Evolutionary conservation across 1,140 invertebrate genomes (phyloP).

Genomic region (Megathymus violae): DNA sequence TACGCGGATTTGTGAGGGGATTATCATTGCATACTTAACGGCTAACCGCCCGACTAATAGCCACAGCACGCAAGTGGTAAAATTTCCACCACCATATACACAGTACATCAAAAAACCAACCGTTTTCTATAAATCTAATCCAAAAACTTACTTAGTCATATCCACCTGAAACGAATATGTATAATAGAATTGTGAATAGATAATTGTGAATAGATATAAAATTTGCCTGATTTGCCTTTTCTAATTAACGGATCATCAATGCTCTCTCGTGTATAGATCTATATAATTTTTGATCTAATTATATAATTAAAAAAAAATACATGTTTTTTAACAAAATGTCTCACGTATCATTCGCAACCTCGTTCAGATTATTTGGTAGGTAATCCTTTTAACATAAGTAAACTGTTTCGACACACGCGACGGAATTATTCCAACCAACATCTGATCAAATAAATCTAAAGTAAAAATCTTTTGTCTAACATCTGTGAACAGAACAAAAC

Average conservation of each 20-base stretch:
- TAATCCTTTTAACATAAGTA: slow-evolving; percentile 44
- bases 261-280: too few species aligned
- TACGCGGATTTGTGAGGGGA: slow-evolving; percentile 72
- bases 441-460: slow-evolving; percentile 79
- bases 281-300: too few species aligned
- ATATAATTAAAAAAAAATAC: too few species aligned
- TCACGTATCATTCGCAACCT: slow-evolving; percentile 3
- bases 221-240: too few species aligned
- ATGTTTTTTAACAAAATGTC: neutral
- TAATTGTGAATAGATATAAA: too few species aligned
- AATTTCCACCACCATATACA: slow-evolving; percentile 30
- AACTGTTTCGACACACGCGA: slow-evolving; percentile 50
- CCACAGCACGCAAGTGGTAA: slow-evolving; percentile 32
- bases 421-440: slow-evolving; percentile 57
- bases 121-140: too few species aligned
- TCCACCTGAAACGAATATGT: too few species aligned
- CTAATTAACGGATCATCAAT: too few species aligned
- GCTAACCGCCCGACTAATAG: slow-evolving; percentile 62
- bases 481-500: slow-evolving; percentile 43
- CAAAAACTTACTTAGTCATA: too few species aligned
- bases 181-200: too few species aligned
- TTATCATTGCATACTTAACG: slow-evolving; percentile 67
- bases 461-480: slow-evolving; percentile 59
- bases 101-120: too few species aligned
- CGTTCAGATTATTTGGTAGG: slow-evolving; percentile 6